Conservation (phyloP, 1,140 invertebrate species). For the Zaprionus taronus region DNA sequence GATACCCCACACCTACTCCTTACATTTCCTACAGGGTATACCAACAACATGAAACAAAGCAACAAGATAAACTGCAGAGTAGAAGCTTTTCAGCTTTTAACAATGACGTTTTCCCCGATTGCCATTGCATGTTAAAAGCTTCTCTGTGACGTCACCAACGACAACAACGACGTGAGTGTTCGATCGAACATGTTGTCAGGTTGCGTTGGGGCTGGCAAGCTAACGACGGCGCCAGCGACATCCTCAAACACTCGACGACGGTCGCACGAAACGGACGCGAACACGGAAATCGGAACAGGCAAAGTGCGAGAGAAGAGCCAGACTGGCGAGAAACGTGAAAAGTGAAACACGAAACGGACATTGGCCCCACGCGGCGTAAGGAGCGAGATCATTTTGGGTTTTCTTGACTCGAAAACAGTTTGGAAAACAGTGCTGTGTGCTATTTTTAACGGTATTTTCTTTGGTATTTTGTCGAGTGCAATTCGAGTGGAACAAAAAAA, state of each 20-base stretch:
- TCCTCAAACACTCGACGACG: conserved; percentile 71
- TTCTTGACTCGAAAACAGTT: background rate
- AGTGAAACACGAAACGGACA: conserved; percentile 10
- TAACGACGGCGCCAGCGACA: conserved; percentile 16
- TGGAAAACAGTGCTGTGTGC: background rate
- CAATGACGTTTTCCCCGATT: conserved; percentile 14
- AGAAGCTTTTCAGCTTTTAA: conserved; percentile 28
- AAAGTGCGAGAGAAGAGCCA: background rate
- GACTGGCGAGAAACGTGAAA: background rate
- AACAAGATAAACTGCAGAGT: conserved; percentile 11
- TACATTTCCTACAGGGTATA: background rate
- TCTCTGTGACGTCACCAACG: conserved; percentile 63
- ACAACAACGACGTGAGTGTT: conserved; percentile 27
- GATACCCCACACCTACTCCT: background rate
- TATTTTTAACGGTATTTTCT: conserved; percentile 11
- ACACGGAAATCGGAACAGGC: conserved; percentile 46
- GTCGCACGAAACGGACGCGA: conserved; percentile 73
- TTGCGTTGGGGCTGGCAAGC: background rate
- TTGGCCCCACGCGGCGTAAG: conserved; percentile 35
- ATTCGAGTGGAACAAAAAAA: conserved; percentile 8
- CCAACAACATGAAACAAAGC: conserved; percentile 9
- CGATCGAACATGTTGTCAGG: conserved; percentile 40
- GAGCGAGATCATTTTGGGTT: conserved; percentile 18
- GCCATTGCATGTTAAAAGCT: conserved; percentile 49
- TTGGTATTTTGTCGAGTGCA: conserved; percentile 11